These are phyloP conservation scores for Drosophila mercatorum DNA, from an alignment of 2,888 invertebrate species.

Conservation along the genomic window DNA sequence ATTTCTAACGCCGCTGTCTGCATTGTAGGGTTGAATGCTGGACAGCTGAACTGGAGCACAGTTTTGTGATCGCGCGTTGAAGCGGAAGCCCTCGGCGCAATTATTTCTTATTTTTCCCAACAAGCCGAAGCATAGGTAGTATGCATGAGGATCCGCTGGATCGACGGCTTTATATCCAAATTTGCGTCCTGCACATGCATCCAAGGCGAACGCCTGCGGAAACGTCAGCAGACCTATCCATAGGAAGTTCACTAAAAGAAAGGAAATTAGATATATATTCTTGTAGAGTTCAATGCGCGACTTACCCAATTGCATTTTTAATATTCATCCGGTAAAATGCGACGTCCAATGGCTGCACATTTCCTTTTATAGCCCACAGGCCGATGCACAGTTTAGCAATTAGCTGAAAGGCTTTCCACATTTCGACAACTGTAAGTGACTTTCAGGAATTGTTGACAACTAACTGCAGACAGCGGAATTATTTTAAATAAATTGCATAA, in stretches of 20 bases:
- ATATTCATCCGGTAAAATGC: slow-evolving; percentile 42
- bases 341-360: slow-evolving; percentile 1
- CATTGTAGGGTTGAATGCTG: neutral
- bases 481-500: slow-evolving; percentile 50
- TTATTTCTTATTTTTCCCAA: slow-evolving; percentile 48
- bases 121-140: slow-evolving; percentile 58
- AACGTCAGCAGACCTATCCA: slow-evolving; percentile 60
- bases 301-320: slow-evolving; percentile 68
- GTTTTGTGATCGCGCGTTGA: slow-evolving; percentile 42
- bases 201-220: slow-evolving; percentile 52
- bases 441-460: slow-evolving; percentile 21
- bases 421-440: slow-evolving; percentile 1
- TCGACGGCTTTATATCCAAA: slow-evolving; percentile 63
- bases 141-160: slow-evolving; percentile 50
- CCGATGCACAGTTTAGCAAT: slow-evolving; percentile 22
- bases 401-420: slow-evolving; percentile 41
- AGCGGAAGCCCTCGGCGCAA: slow-evolving; percentile 52
- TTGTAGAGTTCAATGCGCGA: neutral
- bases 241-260: slow-evolving; percentile 45
- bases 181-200: slow-evolving; percentile 52
- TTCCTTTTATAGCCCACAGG: slow-evolving; percentile 51
- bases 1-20: neutral
- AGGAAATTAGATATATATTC: neutral
- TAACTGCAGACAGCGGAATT: slow-evolving; percentile 28
- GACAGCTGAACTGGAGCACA: slow-evolving; percentile 23